Evolutionary conservation across 2,888 invertebrate genomes (phyloP).

Genomic region (Oscheius onirici): DNA sequence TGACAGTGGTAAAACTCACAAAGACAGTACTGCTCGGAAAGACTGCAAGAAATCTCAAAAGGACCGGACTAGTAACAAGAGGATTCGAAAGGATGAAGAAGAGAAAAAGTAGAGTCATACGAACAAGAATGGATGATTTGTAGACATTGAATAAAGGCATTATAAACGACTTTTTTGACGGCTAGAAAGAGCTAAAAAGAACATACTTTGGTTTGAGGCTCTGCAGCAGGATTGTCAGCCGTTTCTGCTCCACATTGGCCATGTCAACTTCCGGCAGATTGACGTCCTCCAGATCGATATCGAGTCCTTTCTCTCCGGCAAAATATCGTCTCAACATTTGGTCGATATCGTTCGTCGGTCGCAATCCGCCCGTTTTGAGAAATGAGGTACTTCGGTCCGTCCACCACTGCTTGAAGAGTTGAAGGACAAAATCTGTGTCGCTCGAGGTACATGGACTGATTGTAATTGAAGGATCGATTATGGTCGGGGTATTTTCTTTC

Average conservation of each 20-base stretch:
- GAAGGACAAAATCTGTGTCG: not conserved
- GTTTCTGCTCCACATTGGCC: constrained; percentile 42
- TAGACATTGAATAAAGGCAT: no score
- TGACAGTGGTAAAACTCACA: no score
- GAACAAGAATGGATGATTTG: no score
- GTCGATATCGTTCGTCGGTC: constrained; percentile 24
- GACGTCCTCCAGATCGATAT: constrained; percentile 21
- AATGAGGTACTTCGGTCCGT: not conserved
- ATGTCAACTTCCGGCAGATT: constrained; percentile 42
- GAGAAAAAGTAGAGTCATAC: no score
- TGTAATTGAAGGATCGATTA: constrained; percentile 3
- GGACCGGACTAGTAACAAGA: no score
- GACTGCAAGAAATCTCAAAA: no score
- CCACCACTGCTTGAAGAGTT: constrained; percentile 25
- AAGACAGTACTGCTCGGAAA: no score
- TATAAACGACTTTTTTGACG: no score
- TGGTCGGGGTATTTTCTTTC: not conserved
- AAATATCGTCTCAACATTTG: constrained; percentile 5
- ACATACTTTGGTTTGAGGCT: constrained; percentile 42
- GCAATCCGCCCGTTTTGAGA: not conserved
- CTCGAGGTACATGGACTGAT: constrained; percentile 8
- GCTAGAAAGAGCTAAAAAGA: not conserved
- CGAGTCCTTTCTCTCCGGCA: constrained; percentile 17
- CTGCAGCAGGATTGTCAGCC: constrained; percentile 42
- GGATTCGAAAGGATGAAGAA: no score